Percentiles rank a stretch among this genome's conserved stretches.
Conservation (phyloP, 2,797 vertebrate genomes). For the Enteromius treurensis region DNA sequence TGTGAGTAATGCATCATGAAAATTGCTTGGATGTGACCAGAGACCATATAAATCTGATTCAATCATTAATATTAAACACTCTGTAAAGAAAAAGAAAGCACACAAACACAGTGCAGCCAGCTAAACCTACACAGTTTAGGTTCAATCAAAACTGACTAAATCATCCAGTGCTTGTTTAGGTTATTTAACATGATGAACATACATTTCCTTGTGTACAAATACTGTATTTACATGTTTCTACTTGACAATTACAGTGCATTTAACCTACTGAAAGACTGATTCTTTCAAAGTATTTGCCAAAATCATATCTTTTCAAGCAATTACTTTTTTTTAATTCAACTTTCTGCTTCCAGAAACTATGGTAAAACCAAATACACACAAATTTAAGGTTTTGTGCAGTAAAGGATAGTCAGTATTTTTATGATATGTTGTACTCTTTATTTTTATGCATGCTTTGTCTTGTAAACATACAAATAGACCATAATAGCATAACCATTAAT, state of each 20-base stretch:
- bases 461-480: not conserved
- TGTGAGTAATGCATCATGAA: slow-evolving; percentile 16
- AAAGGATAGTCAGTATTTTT: not conserved
- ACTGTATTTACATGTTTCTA: not conserved
- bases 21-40: slow-evolving; percentile 2
- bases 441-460: not conserved
- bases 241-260: not conserved
- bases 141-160: slow-evolving; percentile 22
- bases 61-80: slow-evolving; percentile 33
- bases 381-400: not conserved
- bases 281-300: not conserved
- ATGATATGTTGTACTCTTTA: not conserved
- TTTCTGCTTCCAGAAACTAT: not conserved
- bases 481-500: not conserved
- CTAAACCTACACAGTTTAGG: not conserved
- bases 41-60: slow-evolving; percentile 15
- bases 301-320: not conserved
- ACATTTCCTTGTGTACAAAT: not conserved
- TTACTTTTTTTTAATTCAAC: too few relatives aligned
- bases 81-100: not conserved
- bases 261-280: not conserved
- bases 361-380: not conserved
- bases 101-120: not conserved
- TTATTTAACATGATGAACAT: slow-evolving; percentile 3
- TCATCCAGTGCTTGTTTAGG: not conserved